Evolutionary conservation across 2,888 invertebrate genomes (phyloP), one percentile per base, ranked within the genome.

Genomic region (Pterostichus madidus): DNA sequence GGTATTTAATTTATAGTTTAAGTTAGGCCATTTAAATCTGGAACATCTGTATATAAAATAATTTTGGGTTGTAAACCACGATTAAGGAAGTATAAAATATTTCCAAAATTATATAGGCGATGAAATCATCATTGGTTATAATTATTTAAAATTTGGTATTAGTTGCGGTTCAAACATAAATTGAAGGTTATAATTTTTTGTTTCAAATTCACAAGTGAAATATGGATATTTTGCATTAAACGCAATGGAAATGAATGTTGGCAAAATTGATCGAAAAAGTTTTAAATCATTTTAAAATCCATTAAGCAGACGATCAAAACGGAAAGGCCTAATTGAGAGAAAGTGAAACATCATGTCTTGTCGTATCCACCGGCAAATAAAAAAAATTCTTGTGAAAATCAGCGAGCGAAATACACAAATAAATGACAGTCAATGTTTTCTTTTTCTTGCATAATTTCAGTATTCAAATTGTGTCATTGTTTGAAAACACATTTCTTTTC

Each of bases 201-300:
- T 7, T 7, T 39, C 1, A 39, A 59, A 24, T 11, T 59, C 24
- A 31, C 59, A 24, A 59, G 11, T 8, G 59, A 59, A 59, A 59
- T 7, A 59, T 39, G 64, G 8, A 64, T n/a, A 64, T 35, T 7
- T 39, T 39, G 5, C 5, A 39, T 39, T 39, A 39, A 39, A 39
- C 39, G 39, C 39, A 39, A 39, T 39, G 32, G 13, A 64, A 64
- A 64, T 59, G 31, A 59, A 10, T 59, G 56, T 3, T 17, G 8
- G 17, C 17, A 56, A 56, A 56, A 59, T 31, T 64, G n/a, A 35
- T n/a, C 5, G n/a, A n/a, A 35, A 64, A 64, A 35, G 0, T 35
- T 64, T 35, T 35, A 35, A 64, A 39, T 8, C 64, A 35, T 59
- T 59, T 59, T 59, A 59, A 49, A 59, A 59, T 59, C 59, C 59